Evolutionary conservation across 1,140 invertebrate genomes (phyloP), one percentile per base, ranked within the genome.

Genomic region (Diorhabda carinulata): DNA sequence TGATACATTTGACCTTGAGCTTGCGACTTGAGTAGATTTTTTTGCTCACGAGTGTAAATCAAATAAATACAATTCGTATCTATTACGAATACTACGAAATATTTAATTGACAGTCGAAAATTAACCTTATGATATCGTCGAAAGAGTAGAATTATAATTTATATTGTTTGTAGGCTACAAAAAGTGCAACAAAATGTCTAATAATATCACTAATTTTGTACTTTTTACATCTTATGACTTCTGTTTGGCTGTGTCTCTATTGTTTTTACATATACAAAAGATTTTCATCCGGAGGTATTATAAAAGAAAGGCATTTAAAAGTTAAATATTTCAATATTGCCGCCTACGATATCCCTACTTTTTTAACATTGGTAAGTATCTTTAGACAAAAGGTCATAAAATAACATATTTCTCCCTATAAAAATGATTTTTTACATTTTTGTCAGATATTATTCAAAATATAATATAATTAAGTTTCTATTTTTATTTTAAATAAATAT

Each of bases 181-280:
- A 86, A 72, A 86, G 84, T 45, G 79, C 80, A 66, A 79, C 84
- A 4, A 83, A 86, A 70, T 91, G 89, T 74, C 83, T 88, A 72
- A 82, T 85, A 8, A 85, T 89, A 25, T 88, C 89, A 2, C 74
- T 91, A 5, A 78, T 89, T 3, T 79, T 91, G 8, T 88, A 90
- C 78, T 91, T 90, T 78, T 83, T 89, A 6, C 88, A 90, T 75
- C 81, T 90, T 45, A 85, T 87, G 0, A 86, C 87, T 60, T 83
- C 86, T 0, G 86, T 86, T 76, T 91, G 89, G 89, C 84, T 90
- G 47, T 84, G 90, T 64, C 79, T 84, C 43, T 85, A 85, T 71
- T 79, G 79, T 44, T 78, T 82, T 57, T 81, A 80, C 58, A 80
- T 81, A 61, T 83, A 82, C 72, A 81, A 80, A 66, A 77, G 78